Percentiles rank a stretch among this genome's conserved stretches.
Conservation (phyloP, 2,888 invertebrate genomes). For the Noctua janthe region DNA sequence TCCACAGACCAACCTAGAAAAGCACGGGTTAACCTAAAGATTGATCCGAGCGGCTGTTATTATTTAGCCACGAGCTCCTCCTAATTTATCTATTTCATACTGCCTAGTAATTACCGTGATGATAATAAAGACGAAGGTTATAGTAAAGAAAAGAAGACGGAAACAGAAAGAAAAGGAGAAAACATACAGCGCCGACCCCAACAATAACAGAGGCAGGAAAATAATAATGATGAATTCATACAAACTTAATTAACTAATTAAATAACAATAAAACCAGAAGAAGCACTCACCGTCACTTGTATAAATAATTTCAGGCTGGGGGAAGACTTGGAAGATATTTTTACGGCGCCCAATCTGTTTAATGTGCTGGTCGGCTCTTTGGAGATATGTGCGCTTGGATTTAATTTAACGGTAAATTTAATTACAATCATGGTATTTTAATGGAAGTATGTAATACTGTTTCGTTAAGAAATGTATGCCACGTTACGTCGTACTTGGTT, state of each 20-base stretch:
- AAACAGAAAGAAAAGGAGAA: neutral
- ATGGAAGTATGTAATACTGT: slow-evolving; percentile 22
- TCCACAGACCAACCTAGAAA: no score
- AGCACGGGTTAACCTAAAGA: no score
- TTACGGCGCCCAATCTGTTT: slow-evolving; percentile 81
- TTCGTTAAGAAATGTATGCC: slow-evolving; percentile 15
- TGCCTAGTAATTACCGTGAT: neutral
- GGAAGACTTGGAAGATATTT: slow-evolving; percentile 83
- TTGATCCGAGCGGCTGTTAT: no score
- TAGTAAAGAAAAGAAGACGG: no score
- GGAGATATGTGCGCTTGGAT: slow-evolving; percentile 85
- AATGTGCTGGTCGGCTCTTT: slow-evolving; percentile 83
- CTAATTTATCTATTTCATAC: neutral
- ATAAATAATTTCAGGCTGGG: slow-evolving; percentile 77
- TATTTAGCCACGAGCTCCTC: no score
- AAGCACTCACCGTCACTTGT: slow-evolving; percentile 17
- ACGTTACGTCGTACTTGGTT: slow-evolving; percentile 5
- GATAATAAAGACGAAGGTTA: neutral
- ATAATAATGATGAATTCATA: neutral
- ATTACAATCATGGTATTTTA: slow-evolving; percentile 33
- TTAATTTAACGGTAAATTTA: slow-evolving; percentile 82
- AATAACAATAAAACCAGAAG: slow-evolving; percentile 34
- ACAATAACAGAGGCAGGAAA: neutral
- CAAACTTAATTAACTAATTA: slow-evolving; percentile 33
- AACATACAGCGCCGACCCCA: neutral